Conservation (phyloP, 2,113 vertebrate genomes). For the Psettodes erumei region DNA sequence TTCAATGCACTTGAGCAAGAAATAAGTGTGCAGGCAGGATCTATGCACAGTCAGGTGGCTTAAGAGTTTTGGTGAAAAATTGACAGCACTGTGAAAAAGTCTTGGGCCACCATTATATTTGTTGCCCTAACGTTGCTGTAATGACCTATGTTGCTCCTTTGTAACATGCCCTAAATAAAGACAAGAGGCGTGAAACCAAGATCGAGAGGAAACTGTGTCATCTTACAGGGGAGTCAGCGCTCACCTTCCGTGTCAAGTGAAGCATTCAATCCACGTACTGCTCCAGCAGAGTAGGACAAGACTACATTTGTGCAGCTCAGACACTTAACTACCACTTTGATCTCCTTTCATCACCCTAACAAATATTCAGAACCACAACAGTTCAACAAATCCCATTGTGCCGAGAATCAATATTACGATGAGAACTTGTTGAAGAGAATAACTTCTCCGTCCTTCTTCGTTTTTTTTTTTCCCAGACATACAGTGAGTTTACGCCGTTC, state of each 20-base stretch:
- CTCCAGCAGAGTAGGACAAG: background rate
- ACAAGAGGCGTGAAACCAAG: background rate
- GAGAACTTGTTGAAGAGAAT: background rate
- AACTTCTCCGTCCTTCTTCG: constrained; percentile 12
- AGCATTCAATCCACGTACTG: background rate
- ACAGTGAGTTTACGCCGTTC: background rate
- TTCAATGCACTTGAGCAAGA: background rate
- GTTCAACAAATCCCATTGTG: constrained; percentile 12
- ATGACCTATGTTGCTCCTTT: background rate
- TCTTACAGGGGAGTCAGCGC: background rate
- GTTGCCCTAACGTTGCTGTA: too few species aligned
- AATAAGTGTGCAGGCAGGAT: background rate
- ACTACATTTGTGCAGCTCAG: background rate
- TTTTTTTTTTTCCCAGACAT: constrained; percentile 2
- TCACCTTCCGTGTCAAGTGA: background rate
- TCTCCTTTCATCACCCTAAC: constrained; percentile 4
- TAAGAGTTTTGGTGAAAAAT: background rate
- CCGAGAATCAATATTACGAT: background rate
- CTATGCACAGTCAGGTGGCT: background rate
- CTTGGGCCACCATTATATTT: too few species aligned
- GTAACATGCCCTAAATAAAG: background rate
- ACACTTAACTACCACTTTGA: constrained; percentile 22
- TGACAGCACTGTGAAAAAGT: too few species aligned
- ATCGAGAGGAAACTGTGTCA: constrained; percentile 3
- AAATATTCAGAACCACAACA: constrained; percentile 7